Conservation (phyloP, 2,888 invertebrate genomes). For the Drosophila mayaguana region DNA sequence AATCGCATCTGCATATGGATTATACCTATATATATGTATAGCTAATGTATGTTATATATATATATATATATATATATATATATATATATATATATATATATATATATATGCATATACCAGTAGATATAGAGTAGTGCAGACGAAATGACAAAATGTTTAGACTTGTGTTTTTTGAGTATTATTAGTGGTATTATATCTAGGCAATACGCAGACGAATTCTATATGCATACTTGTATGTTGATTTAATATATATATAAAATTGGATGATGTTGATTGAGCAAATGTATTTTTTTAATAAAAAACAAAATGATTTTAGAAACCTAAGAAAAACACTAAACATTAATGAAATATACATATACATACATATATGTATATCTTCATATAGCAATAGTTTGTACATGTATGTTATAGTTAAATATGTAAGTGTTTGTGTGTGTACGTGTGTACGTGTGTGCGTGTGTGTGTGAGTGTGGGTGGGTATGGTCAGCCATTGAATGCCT, state of each 20-base stretch:
- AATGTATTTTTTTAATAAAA: conserved; percentile 71
- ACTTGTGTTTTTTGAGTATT: conserved; percentile 81
- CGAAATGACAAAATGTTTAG: conserved; percentile 61
- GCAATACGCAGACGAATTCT: conserved; percentile 32
- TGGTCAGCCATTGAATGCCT: conserved; percentile 21
- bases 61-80: conserved; percentile 4
- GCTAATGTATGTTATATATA: neutral
- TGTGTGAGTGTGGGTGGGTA: too few species aligned
- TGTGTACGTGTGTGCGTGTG: neutral
- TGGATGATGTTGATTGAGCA: conserved; percentile 29
- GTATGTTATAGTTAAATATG: conserved; percentile 12
- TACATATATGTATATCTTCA: neutral
- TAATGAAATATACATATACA: neutral
- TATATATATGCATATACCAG: neutral
- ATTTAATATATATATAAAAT: conserved; percentile 10
- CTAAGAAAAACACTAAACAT: conserved; percentile 42
- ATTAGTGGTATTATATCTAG: conserved; percentile 80
- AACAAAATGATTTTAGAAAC: conserved; percentile 13
- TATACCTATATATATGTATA: too few species aligned
- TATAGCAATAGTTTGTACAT: conserved; percentile 28
- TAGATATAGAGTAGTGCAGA: conserved; percentile 1
- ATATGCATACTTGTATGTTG: neutral
- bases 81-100: conserved; percentile 11
- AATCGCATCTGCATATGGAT: conserved; percentile 44
- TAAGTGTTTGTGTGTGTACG: too few species aligned